These are phyloP conservation scores for Lomographa bimaculata DNA, from an alignment of 2,888 invertebrate genomes.

Conservation along the genomic window DNA sequence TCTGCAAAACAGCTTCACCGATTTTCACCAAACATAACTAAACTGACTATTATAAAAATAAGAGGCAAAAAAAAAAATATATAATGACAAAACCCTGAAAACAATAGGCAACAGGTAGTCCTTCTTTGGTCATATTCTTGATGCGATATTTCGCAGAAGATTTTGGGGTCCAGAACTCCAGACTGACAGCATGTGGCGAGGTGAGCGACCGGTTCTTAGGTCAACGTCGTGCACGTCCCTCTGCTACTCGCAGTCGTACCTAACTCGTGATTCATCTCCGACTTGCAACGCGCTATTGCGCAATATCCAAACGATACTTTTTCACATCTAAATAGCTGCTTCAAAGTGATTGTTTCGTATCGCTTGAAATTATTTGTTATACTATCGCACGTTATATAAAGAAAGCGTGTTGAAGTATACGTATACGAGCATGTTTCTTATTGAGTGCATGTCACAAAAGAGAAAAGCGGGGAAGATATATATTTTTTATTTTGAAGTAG, in stretches of 20 bases:
- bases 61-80: too few species aligned
- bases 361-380: conserved; percentile 13
- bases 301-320: conserved; percentile 41
- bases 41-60: too few species aligned
- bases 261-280: conserved; percentile 48
- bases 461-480: conserved; percentile 16
- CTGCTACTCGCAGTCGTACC: conserved; percentile 27
- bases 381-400: too few species aligned
- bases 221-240: conserved; percentile 57
- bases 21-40: too few species aligned
- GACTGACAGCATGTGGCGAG: too few species aligned
- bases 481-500: too few species aligned
- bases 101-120: too few species aligned
- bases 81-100: too few species aligned
- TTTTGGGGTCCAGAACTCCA: conserved; percentile 17
- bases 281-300: conserved; percentile 39
- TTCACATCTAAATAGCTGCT: conserved; percentile 16
- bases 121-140: too few species aligned
- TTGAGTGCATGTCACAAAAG: conserved; percentile 9
- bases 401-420: conserved; percentile 14
- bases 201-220: conserved; percentile 71
- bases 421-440: conserved; percentile 10
- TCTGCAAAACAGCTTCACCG: too few species aligned
- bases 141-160: background rate
- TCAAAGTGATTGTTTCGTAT: conserved; percentile 18